Base-by-base conservation (phyloP, 2,888 invertebrate genomes). In the Polydrusus pterygomalis region DNA sequence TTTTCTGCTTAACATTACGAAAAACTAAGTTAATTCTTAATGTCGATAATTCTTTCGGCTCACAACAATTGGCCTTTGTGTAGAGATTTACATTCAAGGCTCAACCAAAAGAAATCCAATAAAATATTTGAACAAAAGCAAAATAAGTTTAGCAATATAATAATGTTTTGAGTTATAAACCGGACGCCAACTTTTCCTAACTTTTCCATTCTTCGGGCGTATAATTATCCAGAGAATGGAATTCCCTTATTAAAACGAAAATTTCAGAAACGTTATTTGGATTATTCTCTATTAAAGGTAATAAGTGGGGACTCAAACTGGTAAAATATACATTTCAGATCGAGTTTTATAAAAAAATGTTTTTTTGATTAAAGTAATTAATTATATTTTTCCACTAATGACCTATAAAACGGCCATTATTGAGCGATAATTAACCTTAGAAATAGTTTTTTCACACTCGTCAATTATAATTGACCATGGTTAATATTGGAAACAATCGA, bases 191-290 rank as follows among this genome's bases (percentile, higher is more conserved):
- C 73, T 73, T 72, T 72, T 51, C 65, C 30, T 30, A 73, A 73
- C 73, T 73, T 74, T 74, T 74, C 68, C 74, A 68, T 74, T 74
- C 62, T 74, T 62, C 62, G 15, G 25, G 30, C 63, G 68, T 51
- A 74, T 67, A 74, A 74, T 74, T 74, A 74, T 62, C 68, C 68
- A 62, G 17, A 51, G 62, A 74, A 74, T 74, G 74, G 68, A 74
- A 74, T 74, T 67, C 60, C 18, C 54, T 68, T 74, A 74, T 68
- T 68, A 68, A 74, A 74, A 63, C 54, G 40, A 74, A 43, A 74
- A 73, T 74, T 74, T 60, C 45, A 40, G 18, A 62, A 20, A 68
- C 51, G 62, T 68, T 74, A 49, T 74, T 74, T 62, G 34, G 34
- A 34, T 34, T 7, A 34, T 34, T 34, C 34, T 34, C 8, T 34